Conservation (phyloP, 2,888 invertebrate genomes). For the Ypsolopha scabrella region DNA sequence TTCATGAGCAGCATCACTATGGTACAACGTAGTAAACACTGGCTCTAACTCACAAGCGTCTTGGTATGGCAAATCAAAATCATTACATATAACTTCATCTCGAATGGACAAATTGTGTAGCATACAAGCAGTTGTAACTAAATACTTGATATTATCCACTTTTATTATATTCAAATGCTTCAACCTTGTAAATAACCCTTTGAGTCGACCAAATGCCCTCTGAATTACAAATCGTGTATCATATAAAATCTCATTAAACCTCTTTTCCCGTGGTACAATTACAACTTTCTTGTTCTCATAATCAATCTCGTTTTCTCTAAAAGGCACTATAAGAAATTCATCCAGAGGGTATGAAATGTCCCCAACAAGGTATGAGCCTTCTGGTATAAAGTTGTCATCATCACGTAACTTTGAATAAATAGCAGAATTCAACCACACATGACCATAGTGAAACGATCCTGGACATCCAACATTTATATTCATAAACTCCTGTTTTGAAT, state of each 20-base stretch:
- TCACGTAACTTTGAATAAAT: not conserved
- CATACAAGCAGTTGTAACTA: slow-evolving; percentile 1
- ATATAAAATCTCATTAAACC: not conserved
- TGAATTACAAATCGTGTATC: not conserved
- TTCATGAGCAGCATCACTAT: not conserved
- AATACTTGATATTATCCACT: not conserved
- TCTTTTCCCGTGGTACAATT: not conserved
- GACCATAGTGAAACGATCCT: not conserved
- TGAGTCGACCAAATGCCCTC: not conserved
- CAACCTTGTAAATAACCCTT: not conserved
- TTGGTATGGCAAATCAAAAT: not conserved
- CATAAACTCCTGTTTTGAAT: not conserved
- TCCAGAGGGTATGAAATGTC: not conserved
- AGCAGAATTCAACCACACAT: not conserved
- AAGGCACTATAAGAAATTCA: slow-evolving; percentile 1
- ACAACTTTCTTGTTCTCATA: not conserved
- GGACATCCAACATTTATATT: slow-evolving; percentile 1
- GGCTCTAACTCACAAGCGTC: not conserved
- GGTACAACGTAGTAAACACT: not conserved
- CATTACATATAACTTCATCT: not conserved
- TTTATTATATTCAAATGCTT: not conserved
- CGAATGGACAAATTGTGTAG: slow-evolving; percentile 1
- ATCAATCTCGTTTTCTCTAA: not conserved
- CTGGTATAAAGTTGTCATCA: not conserved
- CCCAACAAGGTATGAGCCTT: not conserved